Base-by-base conservation (phyloP, 2,888 invertebrate genomes). In the Erannis defoliaria region DNA sequence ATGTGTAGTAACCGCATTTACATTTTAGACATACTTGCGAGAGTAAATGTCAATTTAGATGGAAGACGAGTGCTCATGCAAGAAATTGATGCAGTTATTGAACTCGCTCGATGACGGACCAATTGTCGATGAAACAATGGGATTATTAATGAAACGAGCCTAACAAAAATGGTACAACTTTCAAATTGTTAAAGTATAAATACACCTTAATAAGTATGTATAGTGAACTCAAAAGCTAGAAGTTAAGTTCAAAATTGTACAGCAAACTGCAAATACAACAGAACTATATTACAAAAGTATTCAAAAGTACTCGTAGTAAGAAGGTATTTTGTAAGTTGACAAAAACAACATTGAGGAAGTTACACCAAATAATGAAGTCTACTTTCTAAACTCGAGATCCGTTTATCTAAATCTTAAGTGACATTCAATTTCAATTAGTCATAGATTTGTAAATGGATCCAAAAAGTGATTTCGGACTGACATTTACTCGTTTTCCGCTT, bases 31-130 rank as follows among this genome's bases (percentile, higher is more conserved):
- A 86, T 88, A 85, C 88, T 88, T 84, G 86, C 80, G 81, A 83
- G 88, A 89, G 89, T 90, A 90, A 90, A 91, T 90, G 90, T 90
- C 90, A 90, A 91, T 90, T 90, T 90, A 89, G 90, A 88, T 87
- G 84, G 86, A 85, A 84, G 83, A 85, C 82, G 85, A 82, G 84
- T 74, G 82, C 81, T 81, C 86, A 85, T 84, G 85, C 84, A 81
- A 83, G 79, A 85, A 88, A 86, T 87, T 88, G 89, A 87, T 85
- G 89, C 87, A 86, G 89, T 88, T 89, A 89, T 89, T 90, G 89
- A 90, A 88, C 88, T 81, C 84, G 67, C 67, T 76, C 75, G 80
- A 82, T 85, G 86, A 79, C 76, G 77, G 85, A 84, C 87, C 82
- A 83, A 87, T 87, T 82, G 82, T 82, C 81, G 83, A 85, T 78